A percentile compares a stretch with the other conserved stretches of the same genome.
Conservation (phyloP, 1,140 invertebrate genomes). For the Tigriopus japonicus region DNA sequence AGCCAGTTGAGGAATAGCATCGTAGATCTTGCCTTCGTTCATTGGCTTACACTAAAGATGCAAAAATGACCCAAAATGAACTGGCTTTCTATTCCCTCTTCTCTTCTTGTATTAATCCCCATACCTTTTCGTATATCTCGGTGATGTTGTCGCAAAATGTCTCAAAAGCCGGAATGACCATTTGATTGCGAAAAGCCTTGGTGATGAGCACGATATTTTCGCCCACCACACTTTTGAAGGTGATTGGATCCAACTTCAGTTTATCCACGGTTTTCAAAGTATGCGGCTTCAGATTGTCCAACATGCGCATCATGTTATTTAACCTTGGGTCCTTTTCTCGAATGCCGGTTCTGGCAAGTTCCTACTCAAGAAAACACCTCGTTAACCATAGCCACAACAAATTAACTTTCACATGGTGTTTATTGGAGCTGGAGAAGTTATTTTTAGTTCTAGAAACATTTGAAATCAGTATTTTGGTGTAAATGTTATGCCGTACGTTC, state of each 20-base stretch:
- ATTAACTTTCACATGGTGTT: too few relatives aligned
- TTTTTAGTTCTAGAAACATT: too few relatives aligned
- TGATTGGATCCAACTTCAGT: background rate
- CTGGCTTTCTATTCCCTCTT: too few relatives aligned
- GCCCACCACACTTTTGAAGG: background rate
- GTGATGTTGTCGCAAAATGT: background rate
- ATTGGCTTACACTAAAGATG: background rate
- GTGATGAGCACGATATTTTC: background rate
- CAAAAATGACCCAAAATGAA: too few relatives aligned
- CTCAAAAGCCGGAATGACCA: background rate
- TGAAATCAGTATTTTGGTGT: too few relatives aligned
- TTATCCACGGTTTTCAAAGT: background rate
- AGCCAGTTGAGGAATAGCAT: slow-evolving; percentile 70
- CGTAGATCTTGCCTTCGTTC: background rate
- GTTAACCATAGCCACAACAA: too few relatives aligned
- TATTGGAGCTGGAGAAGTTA: too few relatives aligned
- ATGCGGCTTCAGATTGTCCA: background rate
- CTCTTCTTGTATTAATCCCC: too few relatives aligned
- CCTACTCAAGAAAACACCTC: too few relatives aligned
- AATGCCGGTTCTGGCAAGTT: background rate
- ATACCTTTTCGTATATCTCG: background rate
- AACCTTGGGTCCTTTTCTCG: background rate
- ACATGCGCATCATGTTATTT: background rate
- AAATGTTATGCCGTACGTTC: too few relatives aligned
- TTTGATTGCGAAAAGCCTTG: background rate